Evolutionary conservation across 1,140 invertebrate species (phyloP).

Genomic region (Papilio polyxenes): DNA sequence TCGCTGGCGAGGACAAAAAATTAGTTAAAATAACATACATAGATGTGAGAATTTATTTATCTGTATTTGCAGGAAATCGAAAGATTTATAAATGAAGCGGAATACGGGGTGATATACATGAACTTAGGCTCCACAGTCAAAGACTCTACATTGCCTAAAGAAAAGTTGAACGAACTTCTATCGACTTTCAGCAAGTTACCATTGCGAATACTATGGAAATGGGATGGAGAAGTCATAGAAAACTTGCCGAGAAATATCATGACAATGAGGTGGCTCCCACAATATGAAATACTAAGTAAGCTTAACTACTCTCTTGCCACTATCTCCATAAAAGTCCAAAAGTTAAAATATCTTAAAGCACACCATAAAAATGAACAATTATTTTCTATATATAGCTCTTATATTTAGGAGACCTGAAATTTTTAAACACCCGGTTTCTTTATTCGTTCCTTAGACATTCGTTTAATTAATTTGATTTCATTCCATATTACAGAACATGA

Average conservation of each 20-base stretch:
- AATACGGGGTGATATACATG: slow-evolving; percentile 84
- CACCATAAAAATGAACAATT: no score
- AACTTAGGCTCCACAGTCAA: slow-evolving; percentile 82
- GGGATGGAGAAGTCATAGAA: slow-evolving; percentile 77
- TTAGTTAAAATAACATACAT: not conserved
- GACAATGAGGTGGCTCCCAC: slow-evolving; percentile 83
- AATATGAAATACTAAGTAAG: slow-evolving; percentile 84
- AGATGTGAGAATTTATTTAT: not conserved
- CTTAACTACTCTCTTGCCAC: slow-evolving; percentile 35
- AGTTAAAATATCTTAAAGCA: not conserved
- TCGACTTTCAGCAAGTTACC: slow-evolving; percentile 79
- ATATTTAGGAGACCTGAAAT: no score
- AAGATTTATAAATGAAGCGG: slow-evolving; percentile 82
- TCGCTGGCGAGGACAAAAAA: not conserved
- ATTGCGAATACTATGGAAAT: slow-evolving; percentile 82
- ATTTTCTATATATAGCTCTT: no score
- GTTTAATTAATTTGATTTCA: slow-evolving; percentile 1
- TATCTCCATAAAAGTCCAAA: not conserved
- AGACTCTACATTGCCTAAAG: slow-evolving; percentile 81
- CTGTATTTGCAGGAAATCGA: slow-evolving; percentile 80
- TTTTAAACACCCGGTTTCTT: no score
- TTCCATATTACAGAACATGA: slow-evolving; percentile 66
- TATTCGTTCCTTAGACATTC: not conserved
- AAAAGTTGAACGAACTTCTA: slow-evolving; percentile 82
- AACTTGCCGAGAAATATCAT: slow-evolving; percentile 82